Percentiles rank a stretch among this genome's conserved stretches.
Evolutionary conservation across 2,888 invertebrate species (phyloP).

Genomic region (Tupiocoris notatus): DNA sequence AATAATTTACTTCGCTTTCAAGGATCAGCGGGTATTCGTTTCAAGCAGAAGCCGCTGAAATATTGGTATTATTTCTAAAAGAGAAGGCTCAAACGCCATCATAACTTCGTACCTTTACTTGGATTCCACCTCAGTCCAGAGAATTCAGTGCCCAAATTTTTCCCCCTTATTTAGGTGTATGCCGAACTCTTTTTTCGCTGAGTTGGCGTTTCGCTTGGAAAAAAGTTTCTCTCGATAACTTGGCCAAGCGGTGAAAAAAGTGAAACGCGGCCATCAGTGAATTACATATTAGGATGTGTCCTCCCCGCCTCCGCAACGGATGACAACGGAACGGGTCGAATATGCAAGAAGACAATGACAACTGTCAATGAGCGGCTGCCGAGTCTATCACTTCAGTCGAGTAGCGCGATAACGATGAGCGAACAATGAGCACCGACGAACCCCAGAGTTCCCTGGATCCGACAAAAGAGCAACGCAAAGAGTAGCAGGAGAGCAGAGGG

Average conservation of each 20-base stretch:
- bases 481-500: neutral
- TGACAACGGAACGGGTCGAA: neutral
- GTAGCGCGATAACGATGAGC: neutral
- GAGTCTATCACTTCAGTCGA: neutral
- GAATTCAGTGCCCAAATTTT: too few relatives aligned
- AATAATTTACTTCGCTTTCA: too few relatives aligned
- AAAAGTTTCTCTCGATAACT: too few relatives aligned
- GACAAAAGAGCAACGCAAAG: slow-evolving; percentile 35
- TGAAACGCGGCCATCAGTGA: neutral
- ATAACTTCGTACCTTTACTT: too few relatives aligned
- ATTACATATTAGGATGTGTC: neutral
- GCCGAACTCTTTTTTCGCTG: too few relatives aligned
- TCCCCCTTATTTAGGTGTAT: too few relatives aligned
- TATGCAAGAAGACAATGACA: neutral
- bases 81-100: too few relatives aligned
- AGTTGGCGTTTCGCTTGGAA: too few relatives aligned
- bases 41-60: too few relatives aligned
- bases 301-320: neutral
- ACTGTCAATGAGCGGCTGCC: neutral
- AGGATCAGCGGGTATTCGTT: too few relatives aligned
- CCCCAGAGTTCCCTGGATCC: neutral
- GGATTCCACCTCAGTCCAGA: too few relatives aligned
- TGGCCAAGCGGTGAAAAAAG: neutral
- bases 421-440: neutral
- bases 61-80: too few relatives aligned